A percentile compares a stretch with the other conserved stretches of the same genome.
These are phyloP conservation scores for Lasioglossum pauxillum DNA, from an alignment of 2,888 invertebrate species.

Conservation along the genomic window DNA sequence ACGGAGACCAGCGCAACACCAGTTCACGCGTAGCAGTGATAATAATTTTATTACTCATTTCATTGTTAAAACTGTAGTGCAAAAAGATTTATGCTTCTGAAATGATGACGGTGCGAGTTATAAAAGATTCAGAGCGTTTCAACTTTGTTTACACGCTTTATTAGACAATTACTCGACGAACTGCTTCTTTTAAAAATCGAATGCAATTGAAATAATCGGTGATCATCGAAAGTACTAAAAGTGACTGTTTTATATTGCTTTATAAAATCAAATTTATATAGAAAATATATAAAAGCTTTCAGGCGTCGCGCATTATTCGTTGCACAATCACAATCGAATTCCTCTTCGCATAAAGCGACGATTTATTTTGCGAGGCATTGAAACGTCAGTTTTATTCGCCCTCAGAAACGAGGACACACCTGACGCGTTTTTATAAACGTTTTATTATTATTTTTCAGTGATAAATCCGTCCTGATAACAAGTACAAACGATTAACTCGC, in stretches of 20 bases:
- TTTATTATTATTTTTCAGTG: not conserved
- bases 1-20: not conserved
- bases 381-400: not conserved
- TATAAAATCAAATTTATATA: not conserved
- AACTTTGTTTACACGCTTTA: not conserved
- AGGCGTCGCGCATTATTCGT: not conserved
- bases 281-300: not conserved
- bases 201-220: not conserved
- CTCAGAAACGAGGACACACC: not conserved
- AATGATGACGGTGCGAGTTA: not conserved
- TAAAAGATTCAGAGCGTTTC: not conserved
- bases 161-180: not conserved
- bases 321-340: not conserved
- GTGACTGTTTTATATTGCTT: not conserved
- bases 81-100: not conserved
- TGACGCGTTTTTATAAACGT: not conserved
- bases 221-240: not conserved
- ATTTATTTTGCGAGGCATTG: not conserved
- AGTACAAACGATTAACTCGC: not conserved
- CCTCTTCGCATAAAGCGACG: not conserved
- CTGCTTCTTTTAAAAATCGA: too few relatives aligned
- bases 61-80: not conserved
- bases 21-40: not conserved
- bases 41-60: not conserved
- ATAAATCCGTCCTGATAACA: conserved; percentile 1